phyloP scores from a whole-genome alignment of 2,888 invertebrate genomes.

The Limenitis camilla region DNA sequence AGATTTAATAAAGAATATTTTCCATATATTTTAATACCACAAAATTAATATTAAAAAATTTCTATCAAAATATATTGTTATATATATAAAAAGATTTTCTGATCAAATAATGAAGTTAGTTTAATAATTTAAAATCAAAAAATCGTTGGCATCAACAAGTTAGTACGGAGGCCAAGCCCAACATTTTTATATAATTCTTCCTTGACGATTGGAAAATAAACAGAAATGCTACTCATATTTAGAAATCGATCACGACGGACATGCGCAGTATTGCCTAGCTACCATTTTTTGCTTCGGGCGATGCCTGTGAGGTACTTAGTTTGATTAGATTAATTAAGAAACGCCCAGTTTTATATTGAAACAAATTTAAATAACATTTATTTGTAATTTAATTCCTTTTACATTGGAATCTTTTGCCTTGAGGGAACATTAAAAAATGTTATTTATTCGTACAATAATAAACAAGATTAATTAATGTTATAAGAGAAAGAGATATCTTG shows the following conservation, averaged over 20 bases:
- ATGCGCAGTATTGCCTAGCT: constrained; percentile 38
- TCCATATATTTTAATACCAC: neutral
- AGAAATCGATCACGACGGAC: constrained; percentile 53
- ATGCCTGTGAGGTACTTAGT: neutral
- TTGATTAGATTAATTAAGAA: constrained; percentile 12
- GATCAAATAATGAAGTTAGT: neutral
- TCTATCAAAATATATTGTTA: no score
- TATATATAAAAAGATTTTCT: no score
- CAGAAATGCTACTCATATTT: constrained; percentile 43
- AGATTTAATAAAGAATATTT: neutral
- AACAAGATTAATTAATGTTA: no score
- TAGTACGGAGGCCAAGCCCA: constrained; percentile 2
- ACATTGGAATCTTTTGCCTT: no score
- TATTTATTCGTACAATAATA: no score
- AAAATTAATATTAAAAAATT: neutral
- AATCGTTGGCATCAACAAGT: constrained; percentile 12
- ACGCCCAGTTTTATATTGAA: neutral
- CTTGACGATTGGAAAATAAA: no score
- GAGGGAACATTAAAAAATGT: no score
- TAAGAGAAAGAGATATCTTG: no score
- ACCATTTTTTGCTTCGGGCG: constrained; percentile 21
- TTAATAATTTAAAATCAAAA: constrained; percentile 6
- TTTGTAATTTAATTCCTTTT: neutral
- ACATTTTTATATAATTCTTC: no score
- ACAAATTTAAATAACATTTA: neutral